Percentiles rank a stretch among this genome's conserved stretches.
Evolutionary conservation across 2,113 vertebrate species (phyloP).

Genomic region (Callocephalon fimbriatum): DNA sequence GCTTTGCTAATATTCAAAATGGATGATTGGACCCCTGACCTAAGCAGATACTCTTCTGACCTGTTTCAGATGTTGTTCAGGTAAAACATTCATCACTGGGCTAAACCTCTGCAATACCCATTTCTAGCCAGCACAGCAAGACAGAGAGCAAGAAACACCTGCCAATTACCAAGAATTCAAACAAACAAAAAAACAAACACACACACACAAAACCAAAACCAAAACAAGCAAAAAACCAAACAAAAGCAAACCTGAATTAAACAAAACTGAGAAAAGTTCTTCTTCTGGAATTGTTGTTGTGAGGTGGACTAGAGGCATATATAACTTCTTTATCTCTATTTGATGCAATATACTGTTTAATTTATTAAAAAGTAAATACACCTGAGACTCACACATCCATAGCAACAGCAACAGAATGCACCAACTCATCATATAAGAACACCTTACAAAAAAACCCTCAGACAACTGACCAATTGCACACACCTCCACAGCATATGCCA

Average conservation of each 20-base stretch:
- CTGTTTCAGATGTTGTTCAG: neutral
- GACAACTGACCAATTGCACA: neutral
- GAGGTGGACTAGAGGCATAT: neutral
- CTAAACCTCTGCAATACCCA: neutral
- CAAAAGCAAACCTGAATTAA: neutral
- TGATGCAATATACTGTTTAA: neutral
- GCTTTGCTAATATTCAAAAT: neutral
- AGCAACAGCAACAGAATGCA: neutral
- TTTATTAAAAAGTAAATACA: neutral
- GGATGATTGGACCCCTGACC: neutral
- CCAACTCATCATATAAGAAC: neutral
- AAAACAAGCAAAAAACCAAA: neutral
- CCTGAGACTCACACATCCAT: neutral
- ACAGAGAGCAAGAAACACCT: neutral
- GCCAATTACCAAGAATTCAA: neutral
- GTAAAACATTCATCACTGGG: neutral
- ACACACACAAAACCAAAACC: no score
- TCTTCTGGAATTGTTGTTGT: neutral
- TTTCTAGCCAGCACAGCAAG: neutral
- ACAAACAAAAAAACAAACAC: neutral
- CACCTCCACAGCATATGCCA: neutral
- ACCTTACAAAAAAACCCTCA: neutral
- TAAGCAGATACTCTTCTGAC: neutral
- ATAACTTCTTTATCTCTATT: neutral
- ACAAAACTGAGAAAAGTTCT: neutral